Evolutionary conservation across 2,113 vertebrate genomes (phyloP).

Genomic region (Gulo gulo): DNA sequence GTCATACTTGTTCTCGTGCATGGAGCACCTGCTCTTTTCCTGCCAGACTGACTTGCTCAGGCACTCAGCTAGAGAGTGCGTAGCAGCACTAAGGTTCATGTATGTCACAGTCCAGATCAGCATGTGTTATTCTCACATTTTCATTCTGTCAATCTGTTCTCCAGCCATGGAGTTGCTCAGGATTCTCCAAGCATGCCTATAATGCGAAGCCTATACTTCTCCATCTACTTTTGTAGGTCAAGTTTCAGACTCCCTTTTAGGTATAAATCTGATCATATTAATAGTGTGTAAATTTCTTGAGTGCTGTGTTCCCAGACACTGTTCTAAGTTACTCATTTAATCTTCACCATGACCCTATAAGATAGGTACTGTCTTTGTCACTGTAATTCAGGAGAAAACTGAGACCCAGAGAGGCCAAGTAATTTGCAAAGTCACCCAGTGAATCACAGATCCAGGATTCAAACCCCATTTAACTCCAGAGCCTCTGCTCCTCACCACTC

Average conservation of each 20-base stretch:
- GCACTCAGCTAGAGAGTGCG: not conserved
- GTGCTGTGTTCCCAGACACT: not conserved
- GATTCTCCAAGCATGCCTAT: not conserved
- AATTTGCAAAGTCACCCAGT: not conserved
- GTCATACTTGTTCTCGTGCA: not conserved
- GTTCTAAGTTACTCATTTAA: not conserved
- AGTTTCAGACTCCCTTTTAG: not conserved
- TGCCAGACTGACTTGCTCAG: not conserved
- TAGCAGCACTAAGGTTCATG: not conserved
- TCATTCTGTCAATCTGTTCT: not conserved
- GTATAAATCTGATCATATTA: not conserved
- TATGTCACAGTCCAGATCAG: not conserved
- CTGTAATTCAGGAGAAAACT: not conserved
- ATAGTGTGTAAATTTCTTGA: constrained; percentile 1
- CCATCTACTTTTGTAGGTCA: not conserved
- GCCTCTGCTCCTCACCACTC: not conserved
- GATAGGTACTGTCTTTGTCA: not conserved
- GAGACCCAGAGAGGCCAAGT: not conserved
- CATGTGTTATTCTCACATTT: not conserved
- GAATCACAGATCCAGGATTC: constrained; percentile 23
- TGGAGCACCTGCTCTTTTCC: not conserved
- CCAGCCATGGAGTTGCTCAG: not conserved
- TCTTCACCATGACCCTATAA: not conserved
- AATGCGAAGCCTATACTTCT: not conserved
- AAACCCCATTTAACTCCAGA: not conserved